A percentile compares a stretch with the other conserved stretches of the same genome.
Conservation (phyloP, 1,140 invertebrate species). For the Cepaea nemoralis region DNA sequence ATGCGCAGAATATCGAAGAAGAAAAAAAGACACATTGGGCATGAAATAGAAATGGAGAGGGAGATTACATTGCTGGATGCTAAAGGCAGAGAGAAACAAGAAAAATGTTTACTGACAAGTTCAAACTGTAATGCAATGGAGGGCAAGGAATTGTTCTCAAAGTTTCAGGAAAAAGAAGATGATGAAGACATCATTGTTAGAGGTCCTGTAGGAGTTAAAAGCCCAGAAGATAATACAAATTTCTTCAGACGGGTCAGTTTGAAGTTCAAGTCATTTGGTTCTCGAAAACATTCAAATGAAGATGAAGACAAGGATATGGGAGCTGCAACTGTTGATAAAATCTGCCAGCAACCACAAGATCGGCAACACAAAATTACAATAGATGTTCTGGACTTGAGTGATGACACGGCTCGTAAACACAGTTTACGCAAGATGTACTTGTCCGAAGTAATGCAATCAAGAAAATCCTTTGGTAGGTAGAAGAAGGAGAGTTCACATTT, state of each 20-base stretch:
- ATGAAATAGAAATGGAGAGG: neutral
- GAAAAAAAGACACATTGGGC: slow-evolving; percentile 7
- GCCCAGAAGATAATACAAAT: slow-evolving; percentile 39
- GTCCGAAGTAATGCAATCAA: slow-evolving; percentile 47
- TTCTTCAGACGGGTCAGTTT: slow-evolving; percentile 59
- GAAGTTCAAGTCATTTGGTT: slow-evolving; percentile 51
- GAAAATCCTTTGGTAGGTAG: slow-evolving; percentile 48
- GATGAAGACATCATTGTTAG: neutral
- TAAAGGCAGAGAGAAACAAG: neutral
- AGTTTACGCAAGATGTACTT: slow-evolving; percentile 48
- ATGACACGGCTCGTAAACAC: slow-evolving; percentile 47
- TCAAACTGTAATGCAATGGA: neutral
- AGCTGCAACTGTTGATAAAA: neutral
- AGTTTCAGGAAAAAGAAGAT: slow-evolving; percentile 27
- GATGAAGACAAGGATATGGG: slow-evolving; percentile 29
- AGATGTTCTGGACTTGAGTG: slow-evolving; percentile 59
- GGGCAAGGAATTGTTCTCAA: neutral
- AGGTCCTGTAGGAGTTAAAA: neutral
- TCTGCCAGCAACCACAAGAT: slow-evolving; percentile 9
- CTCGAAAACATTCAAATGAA: slow-evolving; percentile 37
- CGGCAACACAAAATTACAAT: slow-evolving; percentile 38
- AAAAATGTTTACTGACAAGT: neutral
- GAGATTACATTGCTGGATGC: neutral
- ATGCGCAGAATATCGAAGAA: slow-evolving; percentile 22
- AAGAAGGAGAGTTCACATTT: neutral